Evolutionary conservation across 2,888 invertebrate species (phyloP).

Genomic region (Abrostola tripartita): DNA sequence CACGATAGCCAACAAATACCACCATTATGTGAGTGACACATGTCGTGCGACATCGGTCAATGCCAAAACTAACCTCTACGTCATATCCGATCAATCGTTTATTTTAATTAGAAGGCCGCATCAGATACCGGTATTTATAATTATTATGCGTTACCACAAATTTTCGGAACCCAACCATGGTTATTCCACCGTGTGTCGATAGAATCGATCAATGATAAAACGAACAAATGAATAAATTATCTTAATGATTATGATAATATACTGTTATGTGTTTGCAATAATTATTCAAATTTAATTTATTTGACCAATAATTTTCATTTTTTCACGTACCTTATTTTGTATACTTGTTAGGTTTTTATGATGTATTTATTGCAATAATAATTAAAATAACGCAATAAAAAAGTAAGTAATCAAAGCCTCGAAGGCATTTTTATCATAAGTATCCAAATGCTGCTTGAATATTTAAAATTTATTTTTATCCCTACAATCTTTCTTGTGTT

Average conservation of each 20-base stretch:
- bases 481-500: too few species aligned
- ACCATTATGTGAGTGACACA: constrained; percentile 40
- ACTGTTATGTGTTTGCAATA: background rate
- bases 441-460: too few species aligned
- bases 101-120: constrained; percentile 48
- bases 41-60: constrained; percentile 33
- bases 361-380: too few species aligned
- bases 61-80: constrained; percentile 42
- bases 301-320: too few species aligned
- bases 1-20: constrained; percentile 31
- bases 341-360: too few species aligned
- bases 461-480: too few species aligned
- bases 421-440: too few species aligned
- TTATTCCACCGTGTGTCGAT: constrained; percentile 33
- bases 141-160: constrained; percentile 19
- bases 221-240: constrained; percentile 6
- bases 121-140: constrained; percentile 38
- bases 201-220: constrained; percentile 4
- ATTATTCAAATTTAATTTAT: too few species aligned
- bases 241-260: constrained; percentile 3
- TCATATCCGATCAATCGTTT: constrained; percentile 31
- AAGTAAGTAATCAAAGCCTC: too few species aligned
- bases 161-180: constrained; percentile 24
- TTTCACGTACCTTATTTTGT: too few species aligned
- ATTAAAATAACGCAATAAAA: too few species aligned